Conservation (phyloP, 2,888 invertebrate genomes). For the Oxyteleia sp. region DNA sequence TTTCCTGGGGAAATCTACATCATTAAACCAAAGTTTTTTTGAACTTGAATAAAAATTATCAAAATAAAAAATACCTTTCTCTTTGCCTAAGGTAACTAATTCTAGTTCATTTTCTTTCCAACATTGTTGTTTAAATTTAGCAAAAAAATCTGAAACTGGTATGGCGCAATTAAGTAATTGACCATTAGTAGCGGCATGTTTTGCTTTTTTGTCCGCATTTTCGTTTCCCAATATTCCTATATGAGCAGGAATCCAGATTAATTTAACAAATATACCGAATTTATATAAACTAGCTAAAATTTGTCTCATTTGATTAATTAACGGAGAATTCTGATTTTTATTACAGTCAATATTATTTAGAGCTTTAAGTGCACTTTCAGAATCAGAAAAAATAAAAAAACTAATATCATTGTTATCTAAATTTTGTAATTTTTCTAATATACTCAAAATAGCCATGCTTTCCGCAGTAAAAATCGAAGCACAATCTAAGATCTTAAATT, state of each 20-base stretch:
- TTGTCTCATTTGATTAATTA: constrained; percentile 25
- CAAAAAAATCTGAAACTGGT: constrained; percentile 22
- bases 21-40: constrained; percentile 23
- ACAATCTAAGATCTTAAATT: background rate
- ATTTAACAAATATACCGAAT: background rate
- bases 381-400: constrained; percentile 32
- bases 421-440: background rate
- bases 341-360: constrained; percentile 30
- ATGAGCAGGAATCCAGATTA: constrained; percentile 49
- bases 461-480: background rate
- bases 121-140: constrained; percentile 14
- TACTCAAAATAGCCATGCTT: background rate
- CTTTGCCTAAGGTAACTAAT: background rate
- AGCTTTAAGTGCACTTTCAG: constrained; percentile 22
- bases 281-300: background rate
- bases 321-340: background rate
- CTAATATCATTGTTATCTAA: background rate
- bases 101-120: constrained; percentile 10
- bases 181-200: constrained; percentile 19
- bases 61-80: constrained; percentile 34
- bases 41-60: constrained; percentile 9
- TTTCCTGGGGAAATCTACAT: constrained; percentile 79
- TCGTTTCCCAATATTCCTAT: constrained; percentile 40
- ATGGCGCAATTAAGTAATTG: constrained; percentile 6
- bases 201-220: constrained; percentile 29